Percentiles rank a stretch among this genome's conserved stretches.
phyloP scores from a whole-genome alignment of 1,140 invertebrate species.

The Macrostomum lignano region DNA sequence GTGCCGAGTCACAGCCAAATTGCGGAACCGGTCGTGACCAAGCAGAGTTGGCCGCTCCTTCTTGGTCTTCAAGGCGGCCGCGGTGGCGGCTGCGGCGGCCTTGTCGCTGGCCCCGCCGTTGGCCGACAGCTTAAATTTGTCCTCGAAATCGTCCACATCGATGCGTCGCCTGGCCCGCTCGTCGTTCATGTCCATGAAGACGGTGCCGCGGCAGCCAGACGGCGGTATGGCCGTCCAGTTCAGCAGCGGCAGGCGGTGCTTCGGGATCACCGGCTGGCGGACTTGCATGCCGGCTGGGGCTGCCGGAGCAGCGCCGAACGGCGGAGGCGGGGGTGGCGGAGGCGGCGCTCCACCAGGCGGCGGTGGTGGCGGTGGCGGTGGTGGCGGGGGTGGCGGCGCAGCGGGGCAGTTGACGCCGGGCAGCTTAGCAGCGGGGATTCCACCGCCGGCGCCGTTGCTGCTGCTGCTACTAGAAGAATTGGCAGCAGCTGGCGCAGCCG shows the following conservation, averaged over 20 bases:
- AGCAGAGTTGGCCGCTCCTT: too few species aligned
- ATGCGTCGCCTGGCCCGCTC: constrained; percentile 55
- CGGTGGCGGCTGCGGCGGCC: too few species aligned
- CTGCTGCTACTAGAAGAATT: too few species aligned
- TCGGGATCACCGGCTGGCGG: constrained; percentile 20
- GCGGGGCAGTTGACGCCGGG: too few species aligned
- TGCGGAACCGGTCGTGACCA: too few species aligned
- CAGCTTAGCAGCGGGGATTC: too few species aligned
- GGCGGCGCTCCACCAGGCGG: constrained; percentile 11
- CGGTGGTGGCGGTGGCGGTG: constrained; percentile 14
- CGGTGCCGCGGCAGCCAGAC: constrained; percentile 84
- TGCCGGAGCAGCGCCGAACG: constrained; percentile 9
- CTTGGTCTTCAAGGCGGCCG: constrained; percentile 10
- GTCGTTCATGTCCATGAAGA: constrained; percentile 90
- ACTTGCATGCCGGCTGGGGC: constrained; percentile 40
- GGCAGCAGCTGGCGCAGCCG: too few species aligned
- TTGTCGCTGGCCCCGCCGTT: too few species aligned
- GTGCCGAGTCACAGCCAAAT: too few species aligned
- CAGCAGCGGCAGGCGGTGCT: constrained; percentile 78
- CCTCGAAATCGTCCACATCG: constrained; percentile 75
- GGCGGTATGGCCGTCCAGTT: constrained; percentile 95
- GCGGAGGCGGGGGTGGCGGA: constrained; percentile 15
- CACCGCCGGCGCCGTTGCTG: too few species aligned
- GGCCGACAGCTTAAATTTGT: constrained; percentile 56
- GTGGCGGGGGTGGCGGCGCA: constrained; percentile 13